Percentiles rank a stretch among this genome's conserved stretches.
These are phyloP conservation scores for Triops cancriformis DNA, from an alignment of 1,140 invertebrate genomes.

Conservation along the genomic window DNA sequence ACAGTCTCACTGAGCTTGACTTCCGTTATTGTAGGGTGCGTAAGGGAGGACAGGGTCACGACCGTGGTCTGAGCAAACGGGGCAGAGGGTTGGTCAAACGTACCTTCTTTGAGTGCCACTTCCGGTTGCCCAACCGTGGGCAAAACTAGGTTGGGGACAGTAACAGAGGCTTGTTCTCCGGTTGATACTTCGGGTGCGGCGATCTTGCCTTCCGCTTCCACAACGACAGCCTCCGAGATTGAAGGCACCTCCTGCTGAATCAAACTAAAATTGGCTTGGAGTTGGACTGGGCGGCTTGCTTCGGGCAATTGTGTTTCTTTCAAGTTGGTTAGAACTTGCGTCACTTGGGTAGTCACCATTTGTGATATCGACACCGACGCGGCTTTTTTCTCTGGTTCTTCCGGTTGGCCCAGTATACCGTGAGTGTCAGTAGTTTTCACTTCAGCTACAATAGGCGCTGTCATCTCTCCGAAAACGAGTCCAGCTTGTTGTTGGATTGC, in stretches of 20 bases:
- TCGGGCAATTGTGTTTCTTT: background rate
- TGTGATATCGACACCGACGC: background rate
- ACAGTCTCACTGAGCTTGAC: background rate
- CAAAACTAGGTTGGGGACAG: background rate
- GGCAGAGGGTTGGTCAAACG: background rate
- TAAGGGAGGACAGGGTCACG: background rate
- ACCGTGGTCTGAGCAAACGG: background rate
- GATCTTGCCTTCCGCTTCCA: background rate
- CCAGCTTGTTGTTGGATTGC: background rate
- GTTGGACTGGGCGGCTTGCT: background rate
- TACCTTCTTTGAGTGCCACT: conserved; percentile 15
- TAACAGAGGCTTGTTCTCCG: conserved; percentile 11
- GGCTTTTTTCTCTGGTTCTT: background rate
- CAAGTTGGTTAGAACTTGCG: background rate
- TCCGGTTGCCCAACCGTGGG: background rate
- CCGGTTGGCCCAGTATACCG: background rate
- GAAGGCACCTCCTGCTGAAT: background rate
- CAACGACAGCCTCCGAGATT: background rate
- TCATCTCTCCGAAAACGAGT: background rate
- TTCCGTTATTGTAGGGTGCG: background rate
- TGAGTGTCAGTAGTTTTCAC: background rate
- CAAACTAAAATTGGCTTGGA: background rate
- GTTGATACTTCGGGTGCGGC: background rate
- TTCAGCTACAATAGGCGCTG: background rate
- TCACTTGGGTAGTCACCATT: background rate